phyloP scores from a whole-genome alignment of 2,888 invertebrate genomes.

The Drosophila monieri region DNA sequence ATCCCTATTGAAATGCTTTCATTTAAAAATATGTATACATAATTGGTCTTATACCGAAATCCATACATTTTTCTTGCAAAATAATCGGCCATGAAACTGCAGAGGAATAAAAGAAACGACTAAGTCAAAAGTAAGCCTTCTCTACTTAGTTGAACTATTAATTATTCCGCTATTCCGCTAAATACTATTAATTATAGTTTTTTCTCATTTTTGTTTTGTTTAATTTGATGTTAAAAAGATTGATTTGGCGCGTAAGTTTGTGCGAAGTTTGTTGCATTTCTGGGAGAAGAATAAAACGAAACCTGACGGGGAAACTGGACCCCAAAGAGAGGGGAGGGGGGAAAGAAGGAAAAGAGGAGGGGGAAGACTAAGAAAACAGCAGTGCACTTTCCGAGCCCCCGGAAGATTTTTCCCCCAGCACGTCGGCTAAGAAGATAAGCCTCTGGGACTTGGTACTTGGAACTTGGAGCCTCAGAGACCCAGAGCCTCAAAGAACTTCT shows the following conservation, averaged over 20 bases:
- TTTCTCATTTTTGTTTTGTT: background rate
- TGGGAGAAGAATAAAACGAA: slow-evolving; percentile 19
- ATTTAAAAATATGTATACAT: too few species aligned
- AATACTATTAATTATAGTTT: background rate
- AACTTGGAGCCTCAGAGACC: background rate
- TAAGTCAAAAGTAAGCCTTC: too few species aligned
- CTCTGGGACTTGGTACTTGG: slow-evolving; percentile 21
- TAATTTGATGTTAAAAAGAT: slow-evolving; percentile 58
- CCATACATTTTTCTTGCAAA: too few species aligned
- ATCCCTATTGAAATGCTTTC: too few species aligned
- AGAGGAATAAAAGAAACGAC: too few species aligned
- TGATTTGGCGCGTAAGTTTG: slow-evolving; percentile 76
- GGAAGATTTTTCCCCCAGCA: slow-evolving; percentile 45
- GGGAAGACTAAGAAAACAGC: background rate
- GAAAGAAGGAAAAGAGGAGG: background rate
- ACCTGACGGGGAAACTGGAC: slow-evolving; percentile 7
- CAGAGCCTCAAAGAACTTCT: slow-evolving; percentile 1
- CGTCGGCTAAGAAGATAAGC: slow-evolving; percentile 66
- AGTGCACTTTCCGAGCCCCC: slow-evolving; percentile 64
- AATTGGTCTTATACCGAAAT: too few species aligned
- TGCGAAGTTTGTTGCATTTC: slow-evolving; percentile 71
- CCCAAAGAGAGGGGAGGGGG: background rate
- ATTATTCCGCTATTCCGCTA: too few species aligned
- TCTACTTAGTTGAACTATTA: too few species aligned
- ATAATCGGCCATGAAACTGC: too few species aligned